Percentiles rank a stretch among this genome's conserved stretches.
phyloP scores from a whole-genome alignment of 2,888 invertebrate genomes.

The Linhomoeus sp. region DNA sequence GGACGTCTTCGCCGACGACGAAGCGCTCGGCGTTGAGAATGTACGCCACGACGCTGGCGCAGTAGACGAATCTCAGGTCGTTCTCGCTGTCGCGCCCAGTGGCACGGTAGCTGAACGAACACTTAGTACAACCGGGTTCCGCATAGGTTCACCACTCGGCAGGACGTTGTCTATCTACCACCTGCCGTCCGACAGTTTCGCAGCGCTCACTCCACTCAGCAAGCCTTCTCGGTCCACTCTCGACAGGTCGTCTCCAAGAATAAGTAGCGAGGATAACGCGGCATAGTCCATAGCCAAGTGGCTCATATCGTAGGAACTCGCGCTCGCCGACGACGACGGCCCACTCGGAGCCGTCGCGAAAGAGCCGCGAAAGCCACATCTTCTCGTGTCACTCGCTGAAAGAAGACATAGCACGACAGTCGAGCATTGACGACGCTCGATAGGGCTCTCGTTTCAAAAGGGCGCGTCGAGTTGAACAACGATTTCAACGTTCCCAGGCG shows the following conservation, averaged over 20 bases:
- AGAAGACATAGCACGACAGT: no score
- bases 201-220: constrained; percentile 28
- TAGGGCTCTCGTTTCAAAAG: no score
- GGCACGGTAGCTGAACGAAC: constrained; percentile 18
- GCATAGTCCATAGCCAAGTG: constrained; percentile 76
- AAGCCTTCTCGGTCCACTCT: constrained; percentile 55
- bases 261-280: constrained; percentile 55
- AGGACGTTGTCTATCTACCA: no score
- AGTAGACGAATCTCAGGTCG: constrained; percentile 93
- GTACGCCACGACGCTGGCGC: constrained; percentile 44
- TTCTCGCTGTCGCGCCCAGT: constrained; percentile 14
- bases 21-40: constrained; percentile 6
- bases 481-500: no score
- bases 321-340: no score
- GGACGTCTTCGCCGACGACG: constrained; percentile 10
- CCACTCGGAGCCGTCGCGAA: no score
- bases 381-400: no score
- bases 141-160: no score
- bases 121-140: no score
- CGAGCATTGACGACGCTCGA: no score
- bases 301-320: background rate
- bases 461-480: no score
- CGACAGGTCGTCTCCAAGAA: constrained; percentile 66
- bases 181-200: background rate
- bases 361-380: no score